Evolutionary conservation across 2,797 vertebrate species (phyloP).

Genomic region (Alosa sapidissima): DNA sequence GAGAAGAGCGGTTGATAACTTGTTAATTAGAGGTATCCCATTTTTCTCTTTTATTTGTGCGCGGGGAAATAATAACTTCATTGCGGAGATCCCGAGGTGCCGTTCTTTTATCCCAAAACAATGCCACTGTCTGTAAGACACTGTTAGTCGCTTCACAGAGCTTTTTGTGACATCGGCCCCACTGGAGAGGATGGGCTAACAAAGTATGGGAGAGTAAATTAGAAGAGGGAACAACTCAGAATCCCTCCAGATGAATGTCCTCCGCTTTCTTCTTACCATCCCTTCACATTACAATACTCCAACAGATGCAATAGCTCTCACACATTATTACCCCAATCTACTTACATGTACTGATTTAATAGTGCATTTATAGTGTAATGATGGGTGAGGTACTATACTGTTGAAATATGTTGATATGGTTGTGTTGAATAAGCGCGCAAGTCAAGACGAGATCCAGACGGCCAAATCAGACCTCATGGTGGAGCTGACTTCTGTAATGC

Average conservation of each 20-base stretch:
- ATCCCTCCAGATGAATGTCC: neutral
- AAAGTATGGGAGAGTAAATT: neutral
- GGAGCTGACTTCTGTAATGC: too few relatives aligned
- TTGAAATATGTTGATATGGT: too few relatives aligned
- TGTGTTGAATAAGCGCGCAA: too few relatives aligned
- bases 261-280: neutral
- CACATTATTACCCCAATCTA: too few relatives aligned
- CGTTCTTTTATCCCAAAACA: neutral
- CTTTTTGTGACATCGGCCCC: neutral
- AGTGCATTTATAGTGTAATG: too few relatives aligned
- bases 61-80: conserved; percentile 7
- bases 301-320: neutral
- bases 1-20: neutral
- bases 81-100: neutral
- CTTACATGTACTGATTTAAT: too few relatives aligned
- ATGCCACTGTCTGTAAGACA: neutral
- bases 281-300: neutral
- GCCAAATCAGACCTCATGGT: too few relatives aligned
- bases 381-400: too few relatives aligned
- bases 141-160: neutral
- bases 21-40: neutral
- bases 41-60: conserved; percentile 7
- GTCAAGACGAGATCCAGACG: neutral
- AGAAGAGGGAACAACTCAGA: neutral
- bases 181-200: neutral